Evolutionary conservation across 2,888 invertebrate species (phyloP).

Genomic region (Epistrophe eligans): DNA sequence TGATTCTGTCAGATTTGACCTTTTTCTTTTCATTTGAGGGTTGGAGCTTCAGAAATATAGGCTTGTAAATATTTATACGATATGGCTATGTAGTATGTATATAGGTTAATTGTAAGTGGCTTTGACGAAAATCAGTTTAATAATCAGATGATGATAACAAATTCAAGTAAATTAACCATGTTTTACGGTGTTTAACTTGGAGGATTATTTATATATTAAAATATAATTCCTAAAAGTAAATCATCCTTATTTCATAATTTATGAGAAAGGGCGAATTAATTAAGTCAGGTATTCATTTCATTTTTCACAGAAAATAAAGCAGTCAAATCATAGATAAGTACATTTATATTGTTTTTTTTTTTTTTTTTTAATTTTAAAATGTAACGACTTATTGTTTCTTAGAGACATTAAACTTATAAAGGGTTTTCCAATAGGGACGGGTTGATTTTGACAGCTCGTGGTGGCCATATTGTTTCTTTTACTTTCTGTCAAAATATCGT

Average conservation of each 20-base stretch:
- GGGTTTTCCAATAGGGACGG: no score
- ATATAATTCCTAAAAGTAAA: background rate
- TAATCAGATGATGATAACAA: background rate
- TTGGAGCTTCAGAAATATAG: background rate
- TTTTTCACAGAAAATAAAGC: no score
- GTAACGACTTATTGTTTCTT: no score
- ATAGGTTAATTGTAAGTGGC: background rate
- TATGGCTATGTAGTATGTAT: background rate
- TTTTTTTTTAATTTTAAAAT: no score
- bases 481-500: no score
- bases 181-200: background rate
- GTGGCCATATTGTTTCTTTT: no score
- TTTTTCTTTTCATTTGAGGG: conserved; percentile 17
- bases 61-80: background rate
- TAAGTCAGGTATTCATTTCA: no score
- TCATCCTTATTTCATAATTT: background rate
- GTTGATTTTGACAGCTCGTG: no score
- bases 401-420: no score
- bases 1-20: conserved; percentile 62
- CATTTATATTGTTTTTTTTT: no score
- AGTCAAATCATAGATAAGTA: no score
- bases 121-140: background rate
- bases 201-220: background rate
- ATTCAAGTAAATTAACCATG: background rate
- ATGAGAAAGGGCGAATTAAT: no score